phyloP scores from a whole-genome alignment of 1,140 invertebrate species.

The Zaprionus africanus region DNA sequence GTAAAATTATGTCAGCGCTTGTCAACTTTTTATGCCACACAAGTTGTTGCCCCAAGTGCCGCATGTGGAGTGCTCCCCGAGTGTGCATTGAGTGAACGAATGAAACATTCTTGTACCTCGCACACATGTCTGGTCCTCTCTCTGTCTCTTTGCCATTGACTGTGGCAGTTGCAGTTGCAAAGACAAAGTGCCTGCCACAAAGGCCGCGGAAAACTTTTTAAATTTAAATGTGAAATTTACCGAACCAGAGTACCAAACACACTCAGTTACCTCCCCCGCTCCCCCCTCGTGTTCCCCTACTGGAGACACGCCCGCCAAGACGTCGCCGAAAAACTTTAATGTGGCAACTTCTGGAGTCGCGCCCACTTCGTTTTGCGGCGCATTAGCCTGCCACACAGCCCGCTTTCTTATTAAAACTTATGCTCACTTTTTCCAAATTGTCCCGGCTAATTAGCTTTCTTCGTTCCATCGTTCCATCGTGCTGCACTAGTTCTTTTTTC shows the following conservation, averaged over 20 bases:
- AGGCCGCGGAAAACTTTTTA: conserved; percentile 61
- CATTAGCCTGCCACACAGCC: conserved; percentile 32
- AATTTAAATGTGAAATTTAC: conserved; percentile 74
- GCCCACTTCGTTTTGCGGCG: conserved; percentile 25
- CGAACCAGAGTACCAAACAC: conserved; percentile 2
- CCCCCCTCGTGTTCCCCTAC: background rate
- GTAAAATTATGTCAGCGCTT: conserved; percentile 82
- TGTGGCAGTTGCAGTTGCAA: conserved; percentile 47
- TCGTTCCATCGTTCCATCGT: conserved; percentile 15
- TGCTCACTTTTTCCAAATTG: conserved; percentile 66
- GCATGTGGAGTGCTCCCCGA: conserved; percentile 65
- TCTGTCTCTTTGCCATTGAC: conserved; percentile 56
- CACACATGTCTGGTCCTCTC: conserved; percentile 23
- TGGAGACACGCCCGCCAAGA: conserved; percentile 12
- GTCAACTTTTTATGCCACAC: conserved; percentile 70
- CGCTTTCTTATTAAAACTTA: conserved; percentile 63
- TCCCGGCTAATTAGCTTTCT: conserved; percentile 69
- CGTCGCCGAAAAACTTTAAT: conserved; percentile 45
- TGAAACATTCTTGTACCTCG: conserved; percentile 54
- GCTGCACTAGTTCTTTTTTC: conserved; percentile 7
- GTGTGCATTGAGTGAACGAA: conserved; percentile 72
- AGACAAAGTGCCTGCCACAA: conserved; percentile 43
- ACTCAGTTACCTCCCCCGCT: background rate
- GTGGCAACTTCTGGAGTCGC: conserved; percentile 45
- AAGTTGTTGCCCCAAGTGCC: conserved; percentile 58